Evolutionary conservation across 2,888 invertebrate species (phyloP), one percentile per base, ranked within the genome.

Genomic region (Myathropa florea): DNA sequence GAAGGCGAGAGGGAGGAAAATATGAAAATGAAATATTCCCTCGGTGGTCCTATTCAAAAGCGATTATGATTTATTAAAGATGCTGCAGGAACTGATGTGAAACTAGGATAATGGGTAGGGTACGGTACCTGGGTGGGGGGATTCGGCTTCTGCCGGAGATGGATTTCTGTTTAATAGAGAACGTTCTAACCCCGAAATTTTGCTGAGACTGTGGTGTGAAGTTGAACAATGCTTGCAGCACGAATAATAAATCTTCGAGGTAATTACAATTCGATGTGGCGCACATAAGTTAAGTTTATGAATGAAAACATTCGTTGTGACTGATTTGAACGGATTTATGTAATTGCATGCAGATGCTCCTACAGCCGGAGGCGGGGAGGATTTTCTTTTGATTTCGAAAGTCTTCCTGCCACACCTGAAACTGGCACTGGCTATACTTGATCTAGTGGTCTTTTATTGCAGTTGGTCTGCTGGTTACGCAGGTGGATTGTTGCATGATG

Each of bases 11-110:
- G 6, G n/a, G 33, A 12, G 4, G 23, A 23, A 46, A 59, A 60
- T 28, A 64, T 30, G 70, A 64, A 60, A 24, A 67, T 80, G 60
- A 67, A 67, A 71, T 71, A 72, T 61, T 67, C 72, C 65, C 72
- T 23, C 14, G 23, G n/a, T 36, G 72, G 65, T 73, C 30, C 18
- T 71, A 72, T 71, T 79, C 72, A 60, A 67, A 80, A 80, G 33
- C 72, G 72, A 67, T 80, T 80, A 67, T 80, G 80, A 80, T 80
- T 80, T 80, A 80, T 80, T 80, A 36, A 73, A 60, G 60, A 67
- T 28, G 72, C 72, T 73, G 53, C 28, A 59, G 39, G 28, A 39
- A 36, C 63, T 70, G 36, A 55, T 78, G 63, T 63, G 63, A 36
- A 63, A 63, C 63, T 23, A 23, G 39, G 57, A 64, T 53, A 39